Base-by-base conservation (phyloP, 1,140 invertebrate genomes). In the Drosophila insularis region DNA sequence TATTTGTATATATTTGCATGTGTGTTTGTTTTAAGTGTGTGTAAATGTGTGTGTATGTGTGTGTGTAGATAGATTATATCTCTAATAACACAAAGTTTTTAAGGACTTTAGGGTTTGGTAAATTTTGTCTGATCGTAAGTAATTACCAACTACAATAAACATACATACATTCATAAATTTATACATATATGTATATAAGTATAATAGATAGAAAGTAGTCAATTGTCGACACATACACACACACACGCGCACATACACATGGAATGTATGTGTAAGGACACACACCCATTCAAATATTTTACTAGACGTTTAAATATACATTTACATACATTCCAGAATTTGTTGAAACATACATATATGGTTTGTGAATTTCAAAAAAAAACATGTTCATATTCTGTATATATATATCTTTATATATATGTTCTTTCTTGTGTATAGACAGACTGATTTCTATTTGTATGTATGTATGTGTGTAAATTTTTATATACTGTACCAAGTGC, bases 401-500 rank as follows among this genome's bases (percentile, higher is more conserved):
- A 14, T 71, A 4, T 56, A 43, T 59, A 19, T 70, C 13, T 19
- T n/a, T 17, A 11, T 65, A 8, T 62, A 53, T 68, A 40, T 68
- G 8, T 69, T 23, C 6, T 27, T 27, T 6, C 27, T 6, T 27
- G 27, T 27, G 27, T 27, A 27, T 0, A 27, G 6, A 27, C 27
- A 27, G 27, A 1, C 6, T 27, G 4, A 27, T 27, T 27, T 27
- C 6, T 5, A 21, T 17, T 11, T 14, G 7, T 62, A 8, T 62
- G 39, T 68, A 43, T 68, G 14, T 74, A 32, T 74, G 21, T 63
- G n/a, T 35, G 27, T 58, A 35, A 19, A 19, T 65, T 35, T 66
- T 61, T 21, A 65, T 58, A 35, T 58, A 4, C 31, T 31, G 37
- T 27, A 50, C 81, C 81, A 85, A 85, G 82, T 73, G 53, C 81